A percentile compares a stretch with the other conserved stretches of the same genome.
Conservation (phyloP, 2,888 invertebrate genomes). For the Poecilobothrus nobilitatus region DNA sequence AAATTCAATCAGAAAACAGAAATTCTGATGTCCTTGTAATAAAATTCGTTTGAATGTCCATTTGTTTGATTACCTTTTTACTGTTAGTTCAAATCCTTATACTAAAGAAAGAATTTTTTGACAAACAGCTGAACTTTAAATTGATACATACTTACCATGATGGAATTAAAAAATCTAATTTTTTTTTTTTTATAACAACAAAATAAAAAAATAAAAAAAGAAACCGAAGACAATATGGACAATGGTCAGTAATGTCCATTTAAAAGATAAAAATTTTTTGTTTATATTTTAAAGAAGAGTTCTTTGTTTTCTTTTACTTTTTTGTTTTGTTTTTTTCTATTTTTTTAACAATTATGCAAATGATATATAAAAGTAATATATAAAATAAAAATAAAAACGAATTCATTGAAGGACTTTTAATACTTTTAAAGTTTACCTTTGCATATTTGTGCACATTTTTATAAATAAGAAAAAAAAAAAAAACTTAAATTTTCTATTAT, state of each 20-base stretch:
- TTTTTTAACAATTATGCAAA: not conserved
- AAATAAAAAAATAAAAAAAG: not conserved
- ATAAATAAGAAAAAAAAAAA: no score
- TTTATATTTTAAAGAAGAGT: not conserved
- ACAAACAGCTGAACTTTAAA: not conserved
- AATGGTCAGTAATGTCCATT: not conserved
- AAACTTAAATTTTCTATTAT: no score
- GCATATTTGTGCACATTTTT: no score
- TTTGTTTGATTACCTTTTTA: not conserved
- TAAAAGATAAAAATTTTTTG: not conserved
- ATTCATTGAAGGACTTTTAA: not conserved
- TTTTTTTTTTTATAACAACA: not conserved
- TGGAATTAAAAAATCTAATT: no score
- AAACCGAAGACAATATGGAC: not conserved
- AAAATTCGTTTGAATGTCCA: not conserved
- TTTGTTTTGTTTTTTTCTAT: no score
- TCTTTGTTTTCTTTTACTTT: not conserved
- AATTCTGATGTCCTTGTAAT: not conserved
- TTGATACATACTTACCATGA: not conserved
- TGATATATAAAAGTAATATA: not conserved
- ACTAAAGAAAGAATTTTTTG: not conserved
- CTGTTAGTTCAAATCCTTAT: not conserved
- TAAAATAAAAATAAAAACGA: not conserved
- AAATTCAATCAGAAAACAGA: not conserved
- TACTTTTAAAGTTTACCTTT: not conserved